phyloP scores from a whole-genome alignment of 1,140 invertebrate genomes.

The Eurosta solidaginis region DNA sequence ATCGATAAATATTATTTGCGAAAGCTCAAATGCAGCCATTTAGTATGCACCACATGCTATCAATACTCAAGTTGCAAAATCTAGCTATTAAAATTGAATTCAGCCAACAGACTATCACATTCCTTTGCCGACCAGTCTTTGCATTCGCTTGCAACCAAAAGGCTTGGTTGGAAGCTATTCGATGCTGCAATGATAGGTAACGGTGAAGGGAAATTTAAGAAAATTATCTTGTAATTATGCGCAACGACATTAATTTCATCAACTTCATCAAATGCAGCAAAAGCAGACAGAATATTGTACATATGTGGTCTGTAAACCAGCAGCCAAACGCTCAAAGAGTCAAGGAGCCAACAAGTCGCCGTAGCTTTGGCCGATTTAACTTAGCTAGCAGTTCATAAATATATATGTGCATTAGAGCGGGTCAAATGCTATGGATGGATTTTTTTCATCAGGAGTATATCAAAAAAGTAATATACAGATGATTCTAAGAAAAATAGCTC shows the following conservation, averaged over 20 bases:
- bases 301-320: neutral
- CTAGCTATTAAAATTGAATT: neutral
- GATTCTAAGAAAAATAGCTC: too few relatives aligned
- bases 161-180: neutral
- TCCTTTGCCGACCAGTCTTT: neutral
- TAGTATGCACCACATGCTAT: too few relatives aligned
- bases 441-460: too few relatives aligned
- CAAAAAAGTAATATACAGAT: too few relatives aligned
- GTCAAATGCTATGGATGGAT: too few relatives aligned
- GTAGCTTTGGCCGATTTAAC: neutral
- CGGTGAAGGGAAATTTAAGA: constrained; percentile 32
- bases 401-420: too few relatives aligned
- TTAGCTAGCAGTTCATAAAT: neutral
- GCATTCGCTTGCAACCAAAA: neutral
- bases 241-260: constrained; percentile 42
- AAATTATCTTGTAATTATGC: constrained; percentile 58
- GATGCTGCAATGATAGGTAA: constrained; percentile 3
- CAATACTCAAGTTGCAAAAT: too few relatives aligned
- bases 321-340: neutral
- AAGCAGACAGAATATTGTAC: neutral
- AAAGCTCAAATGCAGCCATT: too few relatives aligned
- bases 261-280: neutral
- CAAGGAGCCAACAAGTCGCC: neutral
- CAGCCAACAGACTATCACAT: neutral
- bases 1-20: too few relatives aligned